Evolutionary conservation across 2,113 vertebrate species (phyloP), one percentile per base, ranked within the genome.

Genomic region (Thomomys bottae): DNA sequence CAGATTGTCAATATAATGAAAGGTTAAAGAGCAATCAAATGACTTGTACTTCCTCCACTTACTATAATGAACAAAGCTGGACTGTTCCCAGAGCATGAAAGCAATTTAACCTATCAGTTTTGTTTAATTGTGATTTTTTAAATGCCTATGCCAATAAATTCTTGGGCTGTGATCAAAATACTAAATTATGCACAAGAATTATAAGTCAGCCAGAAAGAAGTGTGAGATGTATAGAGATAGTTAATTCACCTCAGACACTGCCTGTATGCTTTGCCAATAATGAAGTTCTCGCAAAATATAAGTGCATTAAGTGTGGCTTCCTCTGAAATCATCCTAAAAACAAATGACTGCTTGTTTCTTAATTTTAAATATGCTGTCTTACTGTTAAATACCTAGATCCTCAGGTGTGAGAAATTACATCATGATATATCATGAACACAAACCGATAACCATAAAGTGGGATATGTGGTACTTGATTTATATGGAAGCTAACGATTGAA

Each of bases 1-100:
- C 95, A 96, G 94, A 95, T 80, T 94, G 95, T 94, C 94, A 8
- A 94, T 91, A 92, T 85, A 95, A 90, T 36, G 71, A 93, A 94
- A 96, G 90, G 94, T 95, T 95, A 96, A 96, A 95, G 93, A 95
- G 88, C 92, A 95, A 92, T 95, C 94, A 94, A 72, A 87, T 54
- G 75, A 79, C 92, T 88, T 75, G 63, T 70, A 87, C 76, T 67
- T 89, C 68, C 68, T 66, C 24, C n/a, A 7, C 87, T 95, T 71
- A 36, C 81, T 79, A 83, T 82, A 89, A 83, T 30, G 92, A 90
- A 93, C 70, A 95, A 95, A 95, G 90, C 73, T 36, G 36, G 45
- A 45, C 61, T 76, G 68, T 67, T 92, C 89, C 63, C 36, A 67
- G 70, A 76, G 30, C 76, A 87, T 80, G 79, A 93, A 94, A 89